Conservation (phyloP, 2,797 vertebrate species). For the Cossypha polioptera region DNA sequence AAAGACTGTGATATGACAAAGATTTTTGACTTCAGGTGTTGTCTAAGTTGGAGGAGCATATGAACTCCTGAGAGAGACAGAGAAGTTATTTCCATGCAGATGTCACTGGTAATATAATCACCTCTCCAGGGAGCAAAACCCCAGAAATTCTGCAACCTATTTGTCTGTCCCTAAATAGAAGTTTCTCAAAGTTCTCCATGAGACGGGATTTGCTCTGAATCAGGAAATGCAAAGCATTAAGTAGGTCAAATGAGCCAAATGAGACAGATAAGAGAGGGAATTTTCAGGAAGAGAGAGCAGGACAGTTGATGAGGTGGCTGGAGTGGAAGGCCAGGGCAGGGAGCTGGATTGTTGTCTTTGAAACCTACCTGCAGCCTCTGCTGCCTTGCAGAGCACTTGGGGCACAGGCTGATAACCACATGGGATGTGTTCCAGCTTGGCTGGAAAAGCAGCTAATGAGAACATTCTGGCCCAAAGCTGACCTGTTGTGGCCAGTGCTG, state of each 20-base stretch:
- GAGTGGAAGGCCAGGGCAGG: neutral
- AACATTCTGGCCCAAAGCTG: neutral
- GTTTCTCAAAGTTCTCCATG: conserved; percentile 21
- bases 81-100: conserved; percentile 23
- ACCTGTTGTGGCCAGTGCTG: neutral
- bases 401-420: neutral
- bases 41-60: conserved; percentile 27
- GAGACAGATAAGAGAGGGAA: neutral
- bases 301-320: neutral
- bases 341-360: neutral
- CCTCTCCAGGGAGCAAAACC: conserved; percentile 22
- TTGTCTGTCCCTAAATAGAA: conserved; percentile 46
- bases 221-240: conserved; percentile 21
- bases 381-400: neutral
- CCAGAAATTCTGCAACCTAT: conserved; percentile 40
- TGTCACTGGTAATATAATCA: conserved; percentile 4
- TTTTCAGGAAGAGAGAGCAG: neutral
- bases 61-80: conserved; percentile 3
- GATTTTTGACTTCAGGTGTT: conserved; percentile 28
- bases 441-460: neutral
- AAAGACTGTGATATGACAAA: neutral
- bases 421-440: neutral
- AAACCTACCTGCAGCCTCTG: neutral
- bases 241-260: conserved; percentile 40
- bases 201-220: conserved; percentile 9